These are phyloP conservation scores for Megalonaias nervosa DNA, from an alignment of 1,140 invertebrate genomes.

Conservation along the genomic window DNA sequence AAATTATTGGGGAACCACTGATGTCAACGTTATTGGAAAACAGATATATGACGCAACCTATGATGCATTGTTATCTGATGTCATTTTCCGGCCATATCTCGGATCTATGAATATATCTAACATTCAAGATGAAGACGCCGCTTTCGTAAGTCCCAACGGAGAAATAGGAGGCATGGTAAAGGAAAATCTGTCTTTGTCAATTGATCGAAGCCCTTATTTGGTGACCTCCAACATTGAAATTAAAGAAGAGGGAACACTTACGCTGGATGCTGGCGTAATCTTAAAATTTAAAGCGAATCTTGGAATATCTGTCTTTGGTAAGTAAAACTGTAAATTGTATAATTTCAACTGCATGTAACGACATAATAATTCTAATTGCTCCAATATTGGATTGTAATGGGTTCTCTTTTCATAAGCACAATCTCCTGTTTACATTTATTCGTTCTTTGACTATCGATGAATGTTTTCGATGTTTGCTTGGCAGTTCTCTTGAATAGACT, in stretches of 20 bases:
- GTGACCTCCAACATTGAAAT: conserved; percentile 11
- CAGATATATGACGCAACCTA: conserved; percentile 5
- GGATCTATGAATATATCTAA: conserved; percentile 12
- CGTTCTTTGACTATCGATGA: too few species aligned
- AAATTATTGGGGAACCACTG: conserved; percentile 21
- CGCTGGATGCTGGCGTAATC: neutral
- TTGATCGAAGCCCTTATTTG: neutral
- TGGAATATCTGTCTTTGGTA: conserved; percentile 4
- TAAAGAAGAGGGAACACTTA: neutral
- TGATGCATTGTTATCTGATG: conserved; percentile 2
- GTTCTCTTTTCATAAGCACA: too few species aligned
- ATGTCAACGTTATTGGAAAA: conserved; percentile 3
- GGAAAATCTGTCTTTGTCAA: neutral
- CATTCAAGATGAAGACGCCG: conserved; percentile 1
- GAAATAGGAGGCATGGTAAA: conserved; percentile 12
- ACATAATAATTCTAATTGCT: too few species aligned
- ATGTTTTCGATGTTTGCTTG: too few species aligned
- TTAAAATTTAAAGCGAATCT: conserved; percentile 1
- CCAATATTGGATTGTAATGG: too few species aligned
- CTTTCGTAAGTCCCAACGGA: neutral
- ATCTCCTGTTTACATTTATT: too few species aligned
- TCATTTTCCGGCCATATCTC: conserved; percentile 7
- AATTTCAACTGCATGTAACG: too few species aligned
- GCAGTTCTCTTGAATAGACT: too few species aligned
- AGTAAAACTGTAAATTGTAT: neutral